Percentiles rank a stretch among this genome's conserved stretches.
phyloP scores from a whole-genome alignment of 92 coral and sea anemone genomes.

The Siderastrea radians region DNA sequence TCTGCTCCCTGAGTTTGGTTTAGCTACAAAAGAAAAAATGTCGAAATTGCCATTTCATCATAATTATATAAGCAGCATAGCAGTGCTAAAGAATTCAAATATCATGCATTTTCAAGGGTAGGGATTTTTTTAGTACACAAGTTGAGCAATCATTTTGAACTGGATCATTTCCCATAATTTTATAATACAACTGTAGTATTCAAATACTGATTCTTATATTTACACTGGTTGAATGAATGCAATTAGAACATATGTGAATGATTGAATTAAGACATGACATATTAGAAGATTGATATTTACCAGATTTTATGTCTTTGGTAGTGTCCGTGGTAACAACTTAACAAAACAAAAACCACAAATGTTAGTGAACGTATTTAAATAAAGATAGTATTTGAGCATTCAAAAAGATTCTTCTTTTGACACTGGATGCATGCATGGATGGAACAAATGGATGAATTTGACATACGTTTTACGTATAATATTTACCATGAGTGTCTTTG shows the following conservation, averaged over 20 bases:
- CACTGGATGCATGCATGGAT: too few relatives aligned
- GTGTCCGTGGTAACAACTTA: neutral
- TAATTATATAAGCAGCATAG: too few relatives aligned
- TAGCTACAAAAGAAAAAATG: slow-evolving; percentile 4
- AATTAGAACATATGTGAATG: neutral
- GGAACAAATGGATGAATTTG: too few relatives aligned
- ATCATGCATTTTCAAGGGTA: too few relatives aligned
- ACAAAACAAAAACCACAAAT: neutral
- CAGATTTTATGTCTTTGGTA: neutral
- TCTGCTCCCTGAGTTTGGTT: neutral
- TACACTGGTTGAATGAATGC: neutral
- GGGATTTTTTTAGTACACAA: too few relatives aligned
- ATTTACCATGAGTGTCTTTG: too few relatives aligned
- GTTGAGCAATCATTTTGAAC: neutral
- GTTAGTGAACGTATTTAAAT: too few relatives aligned
- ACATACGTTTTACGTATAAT: too few relatives aligned
- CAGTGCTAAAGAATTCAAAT: too few relatives aligned
- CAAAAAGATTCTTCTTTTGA: too few relatives aligned
- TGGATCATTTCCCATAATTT: neutral
- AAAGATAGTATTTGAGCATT: too few relatives aligned
- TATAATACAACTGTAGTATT: neutral
- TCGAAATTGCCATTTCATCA: slow-evolving; percentile 10
- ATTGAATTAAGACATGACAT: neutral
- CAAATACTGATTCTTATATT: neutral
- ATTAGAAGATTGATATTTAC: slow-evolving; percentile 9